A percentile compares a stretch with the other conserved stretches of the same genome.
These are phyloP conservation scores for Mnemiopsis leidyi DNA, from an alignment of 37 sponge, comb jelly and placozoan genomes.

Conservation along the genomic window DNA sequence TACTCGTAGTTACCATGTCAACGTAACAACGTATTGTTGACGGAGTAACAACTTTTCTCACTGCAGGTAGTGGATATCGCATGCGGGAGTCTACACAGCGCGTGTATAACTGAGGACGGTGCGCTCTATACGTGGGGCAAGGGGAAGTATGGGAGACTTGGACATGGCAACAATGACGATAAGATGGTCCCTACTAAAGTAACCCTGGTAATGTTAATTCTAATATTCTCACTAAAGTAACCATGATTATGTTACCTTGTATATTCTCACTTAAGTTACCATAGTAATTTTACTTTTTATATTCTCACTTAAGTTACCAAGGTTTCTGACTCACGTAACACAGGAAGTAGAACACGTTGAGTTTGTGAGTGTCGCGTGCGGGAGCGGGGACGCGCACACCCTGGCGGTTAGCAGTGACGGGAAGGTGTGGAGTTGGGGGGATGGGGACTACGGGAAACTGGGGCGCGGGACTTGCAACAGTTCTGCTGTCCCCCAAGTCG, in stretches of 20 bases:
- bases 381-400: conserved; percentile 89
- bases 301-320: no score
- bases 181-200: conserved; percentile 74
- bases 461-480: conserved; percentile 71
- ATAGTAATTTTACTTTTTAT: no score
- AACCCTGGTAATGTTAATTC: conserved; percentile 34
- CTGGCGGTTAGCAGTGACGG: conserved; percentile 82
- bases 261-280: no score
- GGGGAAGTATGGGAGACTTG: conserved; percentile 84
- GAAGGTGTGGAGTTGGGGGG: conserved; percentile 89
- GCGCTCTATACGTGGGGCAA: conserved; percentile 91
- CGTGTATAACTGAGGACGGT: conserved; percentile 81
- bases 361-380: conserved; percentile 76
- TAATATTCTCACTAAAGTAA: no score
- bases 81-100: conserved; percentile 82
- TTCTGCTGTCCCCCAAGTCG: conserved; percentile 68
- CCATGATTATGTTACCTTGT: no score
- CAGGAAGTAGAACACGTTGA: conserved; percentile 68
- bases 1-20: no score
- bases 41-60: no score
- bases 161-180: conserved; percentile 86
- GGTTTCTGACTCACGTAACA: no score
- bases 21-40: no score
- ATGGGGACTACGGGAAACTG: conserved; percentile 85
- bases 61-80: conserved; percentile 73